A percentile compares a stretch with the other conserved stretches of the same genome.
These are phyloP conservation scores for Hypsibius dujardini DNA, from an alignment of 1,140 invertebrate genomes.

Conservation along the genomic window DNA sequence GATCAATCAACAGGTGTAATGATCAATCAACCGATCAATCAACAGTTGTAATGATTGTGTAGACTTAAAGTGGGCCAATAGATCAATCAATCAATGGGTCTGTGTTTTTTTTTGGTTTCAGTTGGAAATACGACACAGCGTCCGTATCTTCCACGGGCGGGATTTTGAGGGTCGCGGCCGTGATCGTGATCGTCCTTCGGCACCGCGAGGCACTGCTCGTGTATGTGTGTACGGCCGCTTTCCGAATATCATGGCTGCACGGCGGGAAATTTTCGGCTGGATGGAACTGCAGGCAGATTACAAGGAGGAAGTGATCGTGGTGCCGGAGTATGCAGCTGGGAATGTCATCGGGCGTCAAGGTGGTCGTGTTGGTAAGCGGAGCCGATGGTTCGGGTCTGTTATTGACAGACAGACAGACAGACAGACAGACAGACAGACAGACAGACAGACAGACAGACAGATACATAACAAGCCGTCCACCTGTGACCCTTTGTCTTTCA, in stretches of 20 bases:
- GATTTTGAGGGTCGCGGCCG: not conserved
- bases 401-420: too few relatives aligned
- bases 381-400: too few relatives aligned
- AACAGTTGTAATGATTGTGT: too few relatives aligned
- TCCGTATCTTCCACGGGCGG: not conserved
- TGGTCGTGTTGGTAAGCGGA: not conserved
- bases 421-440: too few relatives aligned
- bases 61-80: too few relatives aligned
- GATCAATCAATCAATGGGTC: not conserved
- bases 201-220: not conserved
- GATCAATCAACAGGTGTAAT: too few relatives aligned
- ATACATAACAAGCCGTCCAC: too few relatives aligned
- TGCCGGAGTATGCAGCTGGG: not conserved
- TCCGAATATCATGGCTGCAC: not conserved
- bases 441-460: too few relatives aligned
- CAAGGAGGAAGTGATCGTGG: not conserved
- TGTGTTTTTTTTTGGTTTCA: not conserved
- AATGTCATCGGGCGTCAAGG: slow-evolving; percentile 1
- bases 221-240: not conserved
- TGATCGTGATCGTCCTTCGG: not conserved
- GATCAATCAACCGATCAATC: too few relatives aligned
- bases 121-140: not conserved
- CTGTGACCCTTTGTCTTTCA: too few relatives aligned
- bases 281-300: not conserved
- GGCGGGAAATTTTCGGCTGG: not conserved